Percentiles rank a stretch among this genome's conserved stretches.
phyloP scores from a whole-genome alignment of 2,888 invertebrate species.

The Epiblema foenella region DNA sequence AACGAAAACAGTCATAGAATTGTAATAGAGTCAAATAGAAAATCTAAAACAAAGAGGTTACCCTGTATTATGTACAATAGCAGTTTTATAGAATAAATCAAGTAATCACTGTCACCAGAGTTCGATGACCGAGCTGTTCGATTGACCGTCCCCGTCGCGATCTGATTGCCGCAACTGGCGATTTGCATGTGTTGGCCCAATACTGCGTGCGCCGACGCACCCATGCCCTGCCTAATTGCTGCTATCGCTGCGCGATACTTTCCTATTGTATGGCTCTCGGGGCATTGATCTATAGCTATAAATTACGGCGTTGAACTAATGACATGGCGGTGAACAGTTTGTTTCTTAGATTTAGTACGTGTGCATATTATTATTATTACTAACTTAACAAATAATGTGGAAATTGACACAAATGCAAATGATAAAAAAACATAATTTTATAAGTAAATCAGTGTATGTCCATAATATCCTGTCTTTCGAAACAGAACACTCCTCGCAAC shows the following conservation, averaged over 20 bases:
- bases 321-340: background rate
- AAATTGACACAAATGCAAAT: too few species aligned
- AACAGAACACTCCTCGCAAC: too few species aligned
- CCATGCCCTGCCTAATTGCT: constrained; percentile 68
- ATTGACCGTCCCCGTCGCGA: constrained; percentile 80
- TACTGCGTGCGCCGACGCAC: constrained; percentile 67
- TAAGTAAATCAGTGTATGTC: too few species aligned
- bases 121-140: constrained; percentile 74
- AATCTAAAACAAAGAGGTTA: background rate
- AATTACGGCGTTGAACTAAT: constrained; percentile 19
- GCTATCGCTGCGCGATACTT: constrained; percentile 53
- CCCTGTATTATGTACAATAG: background rate
- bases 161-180: constrained; percentile 79
- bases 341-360: constrained; percentile 1
- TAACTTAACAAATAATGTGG: background rate
- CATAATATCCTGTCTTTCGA: too few species aligned
- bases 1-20: background rate
- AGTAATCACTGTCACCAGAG: constrained; percentile 58
- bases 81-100: constrained; percentile 45
- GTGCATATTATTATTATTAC: too few species aligned
- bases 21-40: too few species aligned
- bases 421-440: too few species aligned
- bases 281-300: constrained; percentile 1
- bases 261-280: constrained; percentile 42
- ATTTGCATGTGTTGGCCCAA: constrained; percentile 76